Evolutionary conservation across 2,797 vertebrate species (phyloP).

Genomic region (Catharus ustulatus): DNA sequence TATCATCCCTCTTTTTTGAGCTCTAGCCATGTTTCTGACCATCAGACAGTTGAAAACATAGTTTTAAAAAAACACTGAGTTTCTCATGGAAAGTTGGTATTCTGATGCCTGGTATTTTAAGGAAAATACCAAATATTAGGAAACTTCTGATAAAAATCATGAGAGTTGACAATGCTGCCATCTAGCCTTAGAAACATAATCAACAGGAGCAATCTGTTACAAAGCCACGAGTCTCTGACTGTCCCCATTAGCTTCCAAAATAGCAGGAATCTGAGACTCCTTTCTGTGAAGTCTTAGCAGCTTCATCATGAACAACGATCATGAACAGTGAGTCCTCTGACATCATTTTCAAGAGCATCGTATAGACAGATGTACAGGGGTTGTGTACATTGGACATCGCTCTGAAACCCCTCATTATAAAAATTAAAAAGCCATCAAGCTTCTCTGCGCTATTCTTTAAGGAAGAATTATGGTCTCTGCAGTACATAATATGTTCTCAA

Average conservation of each 20-base stretch:
- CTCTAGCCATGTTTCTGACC: not conserved
- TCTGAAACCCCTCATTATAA: not conserved
- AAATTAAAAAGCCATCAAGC: not conserved
- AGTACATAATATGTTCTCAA: not conserved
- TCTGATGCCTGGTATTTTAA: not conserved
- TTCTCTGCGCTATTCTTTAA: not conserved
- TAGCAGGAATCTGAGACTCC: not conserved
- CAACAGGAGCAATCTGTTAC: not conserved
- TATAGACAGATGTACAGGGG: not conserved
- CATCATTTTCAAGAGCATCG: not conserved
- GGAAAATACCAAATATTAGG: not conserved
- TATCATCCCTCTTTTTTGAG: not conserved
- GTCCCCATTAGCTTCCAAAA: not conserved
- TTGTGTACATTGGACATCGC: not conserved
- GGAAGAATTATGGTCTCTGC: not conserved
- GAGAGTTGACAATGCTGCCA: conserved; percentile 61
- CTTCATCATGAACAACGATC: not conserved
- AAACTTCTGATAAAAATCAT: conserved; percentile 12
- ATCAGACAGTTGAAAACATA: not conserved
- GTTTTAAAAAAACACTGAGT: not conserved
- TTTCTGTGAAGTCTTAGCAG: not conserved
- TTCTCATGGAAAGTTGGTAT: not conserved
- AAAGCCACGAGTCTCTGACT: not conserved
- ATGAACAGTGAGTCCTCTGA: not conserved
- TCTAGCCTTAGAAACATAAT: conserved; percentile 29